Percentiles rank a stretch among this genome's conserved stretches.
Evolutionary conservation across 2,113 vertebrate species (phyloP).

Genomic region (Petrocephalus microphthalmus): DNA sequence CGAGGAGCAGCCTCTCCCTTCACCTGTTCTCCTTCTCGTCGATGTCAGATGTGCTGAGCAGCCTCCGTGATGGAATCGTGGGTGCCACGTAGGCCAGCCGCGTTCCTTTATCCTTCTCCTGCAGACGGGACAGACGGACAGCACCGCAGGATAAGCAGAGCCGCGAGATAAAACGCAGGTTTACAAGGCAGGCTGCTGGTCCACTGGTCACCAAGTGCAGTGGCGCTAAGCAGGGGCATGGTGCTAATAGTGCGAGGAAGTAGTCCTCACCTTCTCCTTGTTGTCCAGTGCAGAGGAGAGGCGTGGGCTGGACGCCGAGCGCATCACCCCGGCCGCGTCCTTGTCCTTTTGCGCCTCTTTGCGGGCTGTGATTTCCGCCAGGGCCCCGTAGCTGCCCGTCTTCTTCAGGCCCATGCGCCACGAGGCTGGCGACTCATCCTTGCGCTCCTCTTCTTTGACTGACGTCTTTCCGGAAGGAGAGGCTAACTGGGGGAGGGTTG

Average conservation of each 20-base stretch:
- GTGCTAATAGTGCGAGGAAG: no score
- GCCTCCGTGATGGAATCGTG: conserved; percentile 80
- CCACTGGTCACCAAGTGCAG: not conserved
- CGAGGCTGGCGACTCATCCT: conserved; percentile 90
- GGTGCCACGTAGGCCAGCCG: conserved; percentile 88
- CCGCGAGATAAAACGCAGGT: not conserved
- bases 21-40: conserved; percentile 98
- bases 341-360: conserved; percentile 94
- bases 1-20: conserved; percentile 34
- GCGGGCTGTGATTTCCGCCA: conserved; percentile 89
- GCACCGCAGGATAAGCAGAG: not conserved
- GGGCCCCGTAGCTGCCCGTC: conserved; percentile 92
- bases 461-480: conserved; percentile 73
- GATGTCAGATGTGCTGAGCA: conserved; percentile 90
- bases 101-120: conserved; percentile 92
- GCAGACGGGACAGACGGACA: not conserved
- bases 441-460: conserved; percentile 87
- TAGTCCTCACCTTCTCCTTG: conserved; percentile 76
- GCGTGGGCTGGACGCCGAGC: conserved; percentile 92
- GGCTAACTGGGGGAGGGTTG: conserved; percentile 57
- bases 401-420: conserved; percentile 91
- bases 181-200: not conserved
- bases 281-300: conserved; percentile 92
- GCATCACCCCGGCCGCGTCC: conserved; percentile 86
- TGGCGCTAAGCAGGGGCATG: not conserved